Conservation (phyloP, 2,797 vertebrate species). For the Microcaecilia unicolor region DNA sequence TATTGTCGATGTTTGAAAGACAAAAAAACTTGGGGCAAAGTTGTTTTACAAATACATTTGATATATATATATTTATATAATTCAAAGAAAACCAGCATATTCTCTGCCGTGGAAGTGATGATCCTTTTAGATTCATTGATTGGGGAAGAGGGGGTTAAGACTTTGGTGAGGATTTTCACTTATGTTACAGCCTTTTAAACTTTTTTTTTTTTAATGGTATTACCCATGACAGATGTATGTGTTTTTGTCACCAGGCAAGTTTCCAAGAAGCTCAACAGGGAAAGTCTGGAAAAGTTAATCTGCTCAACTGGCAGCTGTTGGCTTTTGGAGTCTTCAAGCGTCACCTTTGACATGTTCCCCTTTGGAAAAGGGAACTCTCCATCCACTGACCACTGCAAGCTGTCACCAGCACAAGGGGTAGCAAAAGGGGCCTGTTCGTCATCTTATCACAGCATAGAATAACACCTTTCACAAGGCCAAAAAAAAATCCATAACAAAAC, state of each 20-base stretch:
- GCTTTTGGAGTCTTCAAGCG: constrained; percentile 81
- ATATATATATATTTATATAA: too few species aligned
- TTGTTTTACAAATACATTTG: too few species aligned
- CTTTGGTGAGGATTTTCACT: too few species aligned
- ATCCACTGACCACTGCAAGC: constrained; percentile 72
- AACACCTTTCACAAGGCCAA: constrained; percentile 8
- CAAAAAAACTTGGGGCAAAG: too few species aligned
- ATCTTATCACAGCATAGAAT: constrained; percentile 34
- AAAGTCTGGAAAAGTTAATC: constrained; percentile 80
- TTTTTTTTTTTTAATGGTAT: constrained; percentile 49
- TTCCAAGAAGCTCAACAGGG: constrained; percentile 57
- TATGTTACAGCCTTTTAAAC: constrained; percentile 30
- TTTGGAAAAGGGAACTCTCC: constrained; percentile 54
- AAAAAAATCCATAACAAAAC: too few species aligned
- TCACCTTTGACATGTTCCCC: constrained; percentile 84
- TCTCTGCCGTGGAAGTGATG: not conserved
- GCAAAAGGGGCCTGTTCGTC: constrained; percentile 39
- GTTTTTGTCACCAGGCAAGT: constrained; percentile 59
- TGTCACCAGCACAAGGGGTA: constrained; percentile 57
- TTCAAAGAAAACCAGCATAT: too few species aligned
- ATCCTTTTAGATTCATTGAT: too few species aligned
- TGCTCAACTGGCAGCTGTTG: constrained; percentile 75
- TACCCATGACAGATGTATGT: constrained; percentile 64
- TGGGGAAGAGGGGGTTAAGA: too few species aligned
- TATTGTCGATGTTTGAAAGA: too few species aligned